Evolutionary conservation across 2,113 vertebrate genomes (phyloP).

Genomic region (Oryzias javanicus): DNA sequence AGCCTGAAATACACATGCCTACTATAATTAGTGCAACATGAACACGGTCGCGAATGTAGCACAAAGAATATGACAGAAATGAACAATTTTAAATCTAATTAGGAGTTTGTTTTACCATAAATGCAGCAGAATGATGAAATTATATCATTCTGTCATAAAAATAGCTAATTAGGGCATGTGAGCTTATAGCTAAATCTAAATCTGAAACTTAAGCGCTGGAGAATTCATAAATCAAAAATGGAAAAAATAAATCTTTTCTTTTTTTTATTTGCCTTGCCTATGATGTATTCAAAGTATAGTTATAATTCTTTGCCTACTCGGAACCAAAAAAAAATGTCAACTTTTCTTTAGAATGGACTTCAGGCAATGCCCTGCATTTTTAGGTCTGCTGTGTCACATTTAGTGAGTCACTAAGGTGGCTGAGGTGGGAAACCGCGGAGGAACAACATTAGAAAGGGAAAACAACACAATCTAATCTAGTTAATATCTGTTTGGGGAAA

Average conservation of each 20-base stretch:
- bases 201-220: background rate
- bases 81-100: slow-evolving; percentile 39
- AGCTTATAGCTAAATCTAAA: background rate
- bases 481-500: slow-evolving; percentile 17
- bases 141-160: background rate
- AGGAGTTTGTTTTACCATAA: background rate
- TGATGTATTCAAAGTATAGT: background rate
- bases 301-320: background rate
- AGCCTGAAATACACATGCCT: slow-evolving; percentile 71
- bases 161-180: background rate
- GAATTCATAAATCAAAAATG: background rate
- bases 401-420: slow-evolving; percentile 56
- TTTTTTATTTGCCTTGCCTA: background rate
- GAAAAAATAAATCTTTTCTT: background rate
- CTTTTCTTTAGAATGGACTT: slow-evolving; percentile 22
- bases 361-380: slow-evolving; percentile 33
- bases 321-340: slow-evolving; percentile 14
- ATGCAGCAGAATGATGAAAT: too few relatives aligned
- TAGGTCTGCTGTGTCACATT: slow-evolving; percentile 29
- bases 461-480: slow-evolving; percentile 43
- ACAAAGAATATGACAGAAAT: slow-evolving; percentile 67
- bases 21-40: slow-evolving; percentile 79
- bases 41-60: slow-evolving; percentile 79
- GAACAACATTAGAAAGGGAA: slow-evolving; percentile 8
- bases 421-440: background rate